Percentiles rank a stretch among this genome's conserved stretches.
Conservation (phyloP, 2,888 invertebrate genomes). For the Schizaphis graminum region DNA sequence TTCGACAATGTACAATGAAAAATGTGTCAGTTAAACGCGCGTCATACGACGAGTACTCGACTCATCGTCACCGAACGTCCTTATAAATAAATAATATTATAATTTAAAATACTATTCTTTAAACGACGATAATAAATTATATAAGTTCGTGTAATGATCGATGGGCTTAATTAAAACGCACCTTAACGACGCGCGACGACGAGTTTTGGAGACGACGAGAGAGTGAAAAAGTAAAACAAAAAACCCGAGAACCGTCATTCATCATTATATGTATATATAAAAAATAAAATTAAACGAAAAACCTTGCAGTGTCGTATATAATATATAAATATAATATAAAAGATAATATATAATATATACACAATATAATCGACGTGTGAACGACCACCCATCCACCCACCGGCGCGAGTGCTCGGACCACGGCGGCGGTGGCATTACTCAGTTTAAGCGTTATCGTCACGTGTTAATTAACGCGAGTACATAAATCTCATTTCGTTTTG, state of each 20-base stretch:
- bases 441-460: slow-evolving; percentile 22
- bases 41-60: not conserved
- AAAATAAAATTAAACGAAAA: slow-evolving; percentile 21
- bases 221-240: not conserved
- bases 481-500: slow-evolving; percentile 44
- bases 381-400: slow-evolving; percentile 31
- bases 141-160: not conserved
- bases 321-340: not conserved
- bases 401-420: not conserved
- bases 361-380: slow-evolving; percentile 25
- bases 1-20: no score
- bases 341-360: not conserved
- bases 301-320: slow-evolving; percentile 35
- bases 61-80: not conserved
- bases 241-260: slow-evolving; percentile 5
- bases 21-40: not conserved
- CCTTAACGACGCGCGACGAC: not conserved
- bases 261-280: not conserved
- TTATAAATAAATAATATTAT: not conserved
- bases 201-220: not conserved
- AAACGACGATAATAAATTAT: not conserved
- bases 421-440: not conserved
- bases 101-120: not conserved
- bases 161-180: slow-evolving; percentile 18
- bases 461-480: slow-evolving; percentile 34